Evolutionary conservation across 2,888 invertebrate genomes (phyloP).

Genomic region (Furcula furcula): DNA sequence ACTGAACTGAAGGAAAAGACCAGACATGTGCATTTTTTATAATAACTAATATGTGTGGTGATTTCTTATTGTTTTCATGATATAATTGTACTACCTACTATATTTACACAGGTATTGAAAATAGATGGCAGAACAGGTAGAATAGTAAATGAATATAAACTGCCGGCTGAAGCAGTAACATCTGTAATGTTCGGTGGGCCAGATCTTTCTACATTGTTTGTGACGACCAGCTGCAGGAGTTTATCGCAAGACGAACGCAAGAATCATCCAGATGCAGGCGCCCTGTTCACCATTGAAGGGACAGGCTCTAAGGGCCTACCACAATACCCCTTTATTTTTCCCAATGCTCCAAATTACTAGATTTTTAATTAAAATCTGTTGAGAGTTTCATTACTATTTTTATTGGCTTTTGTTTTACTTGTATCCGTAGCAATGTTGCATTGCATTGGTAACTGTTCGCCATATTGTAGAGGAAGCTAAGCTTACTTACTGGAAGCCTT

Average conservation of each 20-base stretch:
- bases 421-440: no score
- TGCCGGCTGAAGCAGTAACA: constrained; percentile 84
- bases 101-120: constrained; percentile 84
- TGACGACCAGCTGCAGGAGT: constrained; percentile 81
- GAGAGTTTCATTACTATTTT: no score
- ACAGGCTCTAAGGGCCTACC: constrained; percentile 67
- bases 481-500: constrained; percentile 92
- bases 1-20: no score
- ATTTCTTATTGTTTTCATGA: no score
- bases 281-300: constrained; percentile 71
- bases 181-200: constrained; percentile 87
- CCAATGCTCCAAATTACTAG: constrained; percentile 54
- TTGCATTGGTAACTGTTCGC: no score
- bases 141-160: constrained; percentile 76
- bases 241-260: constrained; percentile 52
- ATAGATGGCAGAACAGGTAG: constrained; percentile 80
- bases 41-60: no score
- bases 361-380: no score
- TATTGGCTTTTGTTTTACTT: no score
- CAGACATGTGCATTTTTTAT: no score
- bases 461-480: no score
- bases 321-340: constrained; percentile 62
- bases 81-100: no score
- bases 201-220: constrained; percentile 84
- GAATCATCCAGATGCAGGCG: constrained; percentile 75